These are phyloP conservation scores for Emys orbicularis DNA, from an alignment of 2,797 vertebrate species.

Conservation along the genomic window DNA sequence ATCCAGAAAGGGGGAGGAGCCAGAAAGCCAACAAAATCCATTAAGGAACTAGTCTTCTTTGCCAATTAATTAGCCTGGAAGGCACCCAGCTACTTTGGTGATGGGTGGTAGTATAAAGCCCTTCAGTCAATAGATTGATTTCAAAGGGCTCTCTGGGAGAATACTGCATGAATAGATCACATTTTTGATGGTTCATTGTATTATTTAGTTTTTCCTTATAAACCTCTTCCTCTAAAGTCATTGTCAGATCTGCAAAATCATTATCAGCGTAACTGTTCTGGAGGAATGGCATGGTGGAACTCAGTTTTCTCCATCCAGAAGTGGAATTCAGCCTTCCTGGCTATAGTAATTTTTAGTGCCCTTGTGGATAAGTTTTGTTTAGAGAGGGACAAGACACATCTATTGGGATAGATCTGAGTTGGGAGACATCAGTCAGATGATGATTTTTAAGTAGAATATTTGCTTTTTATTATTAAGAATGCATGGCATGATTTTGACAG, in stretches of 20 bases:
- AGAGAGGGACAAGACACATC: not conserved
- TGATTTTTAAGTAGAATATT: not conserved
- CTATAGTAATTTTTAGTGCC: not conserved
- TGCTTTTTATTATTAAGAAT: not conserved
- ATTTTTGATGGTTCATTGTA: no score
- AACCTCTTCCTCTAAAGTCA: no score
- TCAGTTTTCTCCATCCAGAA: not conserved
- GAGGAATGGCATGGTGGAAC: not conserved
- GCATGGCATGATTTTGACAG: not conserved
- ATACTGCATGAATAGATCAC: no score
- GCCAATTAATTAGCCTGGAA: no score
- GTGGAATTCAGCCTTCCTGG: not conserved
- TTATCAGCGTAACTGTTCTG: not conserved
- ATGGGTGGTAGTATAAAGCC: no score
- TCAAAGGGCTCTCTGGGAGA: no score
- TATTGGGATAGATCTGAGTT: not conserved
- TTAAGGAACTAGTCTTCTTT: no score
- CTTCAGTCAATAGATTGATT: no score
- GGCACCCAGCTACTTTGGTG: no score
- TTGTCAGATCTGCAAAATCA: not conserved
- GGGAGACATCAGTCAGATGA: not conserved
- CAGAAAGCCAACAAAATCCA: no score
- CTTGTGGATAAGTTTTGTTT: not conserved
- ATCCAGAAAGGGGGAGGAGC: no score
- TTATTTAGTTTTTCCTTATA: no score